Evolutionary conservation across 37 sponge, comb jelly and placozoan genomes (phyloP).

Genomic region (Amphimedon queenslandica): DNA sequence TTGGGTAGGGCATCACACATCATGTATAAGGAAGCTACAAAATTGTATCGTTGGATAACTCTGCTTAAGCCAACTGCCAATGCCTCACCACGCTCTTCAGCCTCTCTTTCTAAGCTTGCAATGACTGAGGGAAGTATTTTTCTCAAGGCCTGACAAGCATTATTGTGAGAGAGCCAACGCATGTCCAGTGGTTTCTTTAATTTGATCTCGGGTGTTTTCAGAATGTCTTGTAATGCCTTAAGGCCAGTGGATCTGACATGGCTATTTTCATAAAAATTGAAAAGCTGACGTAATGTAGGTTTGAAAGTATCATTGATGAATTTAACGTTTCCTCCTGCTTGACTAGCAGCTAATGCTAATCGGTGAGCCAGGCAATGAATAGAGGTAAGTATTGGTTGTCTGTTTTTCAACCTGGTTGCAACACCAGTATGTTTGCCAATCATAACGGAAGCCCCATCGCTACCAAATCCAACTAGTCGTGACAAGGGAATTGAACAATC

Average conservation of each 20-base stretch:
- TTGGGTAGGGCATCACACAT: slow-evolving; percentile 32
- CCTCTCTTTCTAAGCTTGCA: slow-evolving; percentile 15
- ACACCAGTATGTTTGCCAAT: slow-evolving; percentile 23
- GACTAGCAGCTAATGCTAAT: slow-evolving; percentile 33
- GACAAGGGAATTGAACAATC: slow-evolving; percentile 1
- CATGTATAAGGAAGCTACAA: slow-evolving; percentile 36
- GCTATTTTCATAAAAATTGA: slow-evolving; percentile 34
- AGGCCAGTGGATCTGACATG: slow-evolving; percentile 6
- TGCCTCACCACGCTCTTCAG: slow-evolving; percentile 12
- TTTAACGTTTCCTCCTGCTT: slow-evolving; percentile 28
- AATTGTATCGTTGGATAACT: slow-evolving; percentile 18
- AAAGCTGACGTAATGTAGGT: slow-evolving; percentile 21
- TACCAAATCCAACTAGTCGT: slow-evolving; percentile 22
- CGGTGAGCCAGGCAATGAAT: slow-evolving; percentile 34
- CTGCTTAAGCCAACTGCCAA: slow-evolving; percentile 15
- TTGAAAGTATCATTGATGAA: slow-evolving; percentile 21
- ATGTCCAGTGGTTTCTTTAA: slow-evolving; percentile 30
- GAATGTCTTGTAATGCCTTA: slow-evolving; percentile 16
- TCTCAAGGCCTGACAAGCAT: not conserved
- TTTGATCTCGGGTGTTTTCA: slow-evolving; percentile 14
- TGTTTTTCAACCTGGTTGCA: slow-evolving; percentile 17
- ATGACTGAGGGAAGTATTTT: slow-evolving; percentile 21
- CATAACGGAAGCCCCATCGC: slow-evolving; percentile 47
- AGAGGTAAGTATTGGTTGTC: slow-evolving; percentile 14
- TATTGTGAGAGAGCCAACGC: slow-evolving; percentile 29